Conservation (phyloP, 92 coral and sea anemone genomes). For the Epizoanthus scotinus region DNA sequence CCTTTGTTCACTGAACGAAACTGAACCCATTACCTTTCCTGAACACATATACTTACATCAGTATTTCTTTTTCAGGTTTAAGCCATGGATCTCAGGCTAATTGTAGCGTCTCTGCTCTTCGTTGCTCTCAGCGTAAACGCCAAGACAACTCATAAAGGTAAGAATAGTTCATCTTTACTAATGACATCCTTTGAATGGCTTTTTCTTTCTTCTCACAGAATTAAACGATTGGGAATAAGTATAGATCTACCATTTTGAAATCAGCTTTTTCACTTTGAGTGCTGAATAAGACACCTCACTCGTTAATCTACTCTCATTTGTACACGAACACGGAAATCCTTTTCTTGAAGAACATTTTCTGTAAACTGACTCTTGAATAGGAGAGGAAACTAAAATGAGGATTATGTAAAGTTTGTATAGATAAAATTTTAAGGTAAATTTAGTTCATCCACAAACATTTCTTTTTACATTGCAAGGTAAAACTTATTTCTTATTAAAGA, state of each 20-base stretch:
- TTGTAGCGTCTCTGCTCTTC: conserved; percentile 81
- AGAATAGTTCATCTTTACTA: background rate
- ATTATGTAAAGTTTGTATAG: background rate
- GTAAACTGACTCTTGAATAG: no score
- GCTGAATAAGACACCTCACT: no score
- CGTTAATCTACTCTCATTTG: no score
- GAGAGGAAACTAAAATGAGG: background rate
- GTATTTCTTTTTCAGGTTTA: conserved; percentile 49
- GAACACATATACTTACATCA: conserved; percentile 14
- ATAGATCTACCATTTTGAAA: background rate
- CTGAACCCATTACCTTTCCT: background rate
- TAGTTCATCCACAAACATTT: background rate
- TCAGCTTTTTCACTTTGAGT: background rate
- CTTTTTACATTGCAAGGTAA: background rate
- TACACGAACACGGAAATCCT: no score
- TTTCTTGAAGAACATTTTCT: no score
- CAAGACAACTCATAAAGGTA: conserved; percentile 74
- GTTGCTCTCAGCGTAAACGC: conserved; percentile 74
- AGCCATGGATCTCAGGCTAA: conserved; percentile 87
- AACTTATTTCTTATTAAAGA: background rate
- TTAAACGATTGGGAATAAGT: no score
- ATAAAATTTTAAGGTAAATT: background rate
- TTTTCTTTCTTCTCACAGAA: background rate
- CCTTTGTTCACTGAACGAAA: background rate
- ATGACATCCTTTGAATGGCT: background rate